Percentiles rank a stretch among this genome's conserved stretches.
Evolutionary conservation across 2,888 invertebrate genomes (phyloP).

Genomic region (Xestia sexstrigata): DNA sequence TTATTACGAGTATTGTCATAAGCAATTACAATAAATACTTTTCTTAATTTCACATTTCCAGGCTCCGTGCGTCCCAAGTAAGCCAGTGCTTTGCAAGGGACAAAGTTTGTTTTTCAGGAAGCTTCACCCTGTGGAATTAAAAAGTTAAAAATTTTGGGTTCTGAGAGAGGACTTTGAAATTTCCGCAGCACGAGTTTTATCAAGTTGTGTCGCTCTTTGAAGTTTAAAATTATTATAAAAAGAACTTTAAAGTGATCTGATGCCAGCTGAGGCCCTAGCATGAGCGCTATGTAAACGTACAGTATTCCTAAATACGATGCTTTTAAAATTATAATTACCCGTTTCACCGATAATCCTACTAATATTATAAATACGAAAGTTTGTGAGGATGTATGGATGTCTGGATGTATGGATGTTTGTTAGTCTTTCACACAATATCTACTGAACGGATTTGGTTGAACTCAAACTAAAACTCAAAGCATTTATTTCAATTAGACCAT

Average conservation of each 20-base stretch:
- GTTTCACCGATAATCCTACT: no score
- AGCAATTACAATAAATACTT: background rate
- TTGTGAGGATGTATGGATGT: no score
- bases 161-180: background rate
- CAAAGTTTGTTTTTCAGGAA: slow-evolving; percentile 26
- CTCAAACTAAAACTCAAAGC: no score
- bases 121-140: background rate
- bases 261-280: background rate
- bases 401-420: no score
- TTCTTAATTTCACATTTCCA: background rate
- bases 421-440: no score
- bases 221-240: slow-evolving; percentile 24
- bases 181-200: slow-evolving; percentile 25
- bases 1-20: background rate
- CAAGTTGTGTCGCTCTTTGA: slow-evolving; percentile 18
- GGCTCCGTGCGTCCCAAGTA: background rate
- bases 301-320: no score
- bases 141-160: slow-evolving; percentile 26
- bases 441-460: no score
- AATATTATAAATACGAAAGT: no score
- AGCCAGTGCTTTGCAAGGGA: background rate
- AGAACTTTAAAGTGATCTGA: slow-evolving; percentile 8
- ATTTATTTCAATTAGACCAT: no score
- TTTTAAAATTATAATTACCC: no score
- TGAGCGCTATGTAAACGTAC: no score